Evolutionary conservation across 2,888 invertebrate species (phyloP), one percentile per base, ranked within the genome.

Genomic region (Anthophora plumipes): DNA sequence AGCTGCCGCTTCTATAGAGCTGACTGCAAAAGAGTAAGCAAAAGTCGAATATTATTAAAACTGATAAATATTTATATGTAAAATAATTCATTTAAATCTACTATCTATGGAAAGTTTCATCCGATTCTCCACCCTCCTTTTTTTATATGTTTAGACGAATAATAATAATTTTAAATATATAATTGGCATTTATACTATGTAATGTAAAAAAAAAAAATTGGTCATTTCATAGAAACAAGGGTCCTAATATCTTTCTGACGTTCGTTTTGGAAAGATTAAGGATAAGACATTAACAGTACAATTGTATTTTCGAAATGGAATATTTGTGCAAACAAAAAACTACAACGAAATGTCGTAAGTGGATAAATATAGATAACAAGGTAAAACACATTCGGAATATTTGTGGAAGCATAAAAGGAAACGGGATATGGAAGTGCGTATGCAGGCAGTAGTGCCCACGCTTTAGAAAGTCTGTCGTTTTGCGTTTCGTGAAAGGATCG

Each of bases 1-100:
- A 98, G 94, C 98, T 98, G 93, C 98, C 97, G 93, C 98, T 98
- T 93, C 98, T 96, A 94, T 98, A 98, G 91, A 98, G 95, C 95
- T 98, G 97, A 94, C 97, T 97, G 94, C 85, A 96, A 94, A 69
- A 54, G 9, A 39, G 3, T 39, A 12, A 54, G 6, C 2, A 20
- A 39, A 11, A 6, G 31, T 1, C 1, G n/a, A 31, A 1, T 17
- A 46, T 46, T 20, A 25, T n/a, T 7, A 48, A 17, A 43, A 14
- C 41, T 31, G 31, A 8, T 5, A 11, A n/a, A 8, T 7, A 9
- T 17, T 0, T 25, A 9, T 31, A 55, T 9, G 9, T 31, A 17
- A 17, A 25, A 0, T 8, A 25, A 9, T 25, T 25, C 8, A 4
- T n/a, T 48, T 48, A 6, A 17, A 48, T n/a, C 7, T n/a, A 14